phyloP scores from a whole-genome alignment of 2,888 invertebrate species.

The Thyatira batis region DNA sequence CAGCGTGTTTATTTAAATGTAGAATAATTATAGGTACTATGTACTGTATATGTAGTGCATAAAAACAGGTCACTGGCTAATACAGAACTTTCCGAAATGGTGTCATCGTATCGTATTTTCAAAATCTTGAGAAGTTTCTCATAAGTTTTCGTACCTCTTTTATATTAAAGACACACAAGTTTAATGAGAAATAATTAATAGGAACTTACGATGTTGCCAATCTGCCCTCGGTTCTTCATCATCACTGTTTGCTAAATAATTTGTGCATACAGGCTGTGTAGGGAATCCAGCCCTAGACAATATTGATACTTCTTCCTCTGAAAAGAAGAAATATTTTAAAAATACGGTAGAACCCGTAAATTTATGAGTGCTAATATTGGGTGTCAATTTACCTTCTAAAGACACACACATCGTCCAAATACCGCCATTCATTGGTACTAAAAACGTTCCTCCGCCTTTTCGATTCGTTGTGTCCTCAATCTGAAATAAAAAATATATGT shows the following conservation, averaged over 20 bases:
- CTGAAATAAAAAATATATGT: slow-evolving; percentile 53
- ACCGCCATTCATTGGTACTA: slow-evolving; percentile 94
- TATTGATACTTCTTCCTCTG: slow-evolving; percentile 88
- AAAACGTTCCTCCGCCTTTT: slow-evolving; percentile 83
- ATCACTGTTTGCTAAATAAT: slow-evolving; percentile 88
- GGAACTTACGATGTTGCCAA: slow-evolving; percentile 89
- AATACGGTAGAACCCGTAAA: neutral
- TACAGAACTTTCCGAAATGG: too few species aligned
- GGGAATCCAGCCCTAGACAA: slow-evolving; percentile 86
- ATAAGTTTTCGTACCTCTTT: too few species aligned
- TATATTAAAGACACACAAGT: neutral
- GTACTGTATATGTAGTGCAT: too few species aligned
- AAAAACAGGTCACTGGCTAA: too few species aligned
- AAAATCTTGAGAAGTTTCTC: too few species aligned
- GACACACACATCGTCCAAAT: slow-evolving; percentile 95
- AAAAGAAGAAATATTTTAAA: slow-evolving; percentile 34
- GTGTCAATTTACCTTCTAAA: slow-evolving; percentile 84
- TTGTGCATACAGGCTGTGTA: slow-evolving; percentile 87
- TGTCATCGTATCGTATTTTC: too few species aligned
- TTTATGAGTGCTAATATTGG: neutral
- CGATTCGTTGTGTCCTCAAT: slow-evolving; percentile 66
- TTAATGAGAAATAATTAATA: neutral
- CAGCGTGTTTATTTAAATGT: neutral
- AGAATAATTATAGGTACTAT: neutral
- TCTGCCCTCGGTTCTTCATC: slow-evolving; percentile 90